Evolutionary conservation across 2,888 invertebrate genomes (phyloP), one percentile per base, ranked within the genome.

Genomic region (Petrolisthes manimaculis): DNA sequence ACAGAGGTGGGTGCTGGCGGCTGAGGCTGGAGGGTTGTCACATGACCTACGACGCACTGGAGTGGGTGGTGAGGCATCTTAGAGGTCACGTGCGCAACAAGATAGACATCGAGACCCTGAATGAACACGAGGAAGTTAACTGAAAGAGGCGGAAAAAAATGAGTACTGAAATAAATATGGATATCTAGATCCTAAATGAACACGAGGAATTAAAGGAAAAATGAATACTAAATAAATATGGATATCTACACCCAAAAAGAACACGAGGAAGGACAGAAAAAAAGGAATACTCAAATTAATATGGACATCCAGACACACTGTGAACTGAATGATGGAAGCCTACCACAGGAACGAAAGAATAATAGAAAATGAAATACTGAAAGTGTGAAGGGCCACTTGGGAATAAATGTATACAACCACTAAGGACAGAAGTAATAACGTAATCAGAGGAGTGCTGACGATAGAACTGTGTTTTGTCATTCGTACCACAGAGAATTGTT

Each of bases 1-100:
- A 53, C 80, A 86, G 86, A 18, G 6, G 51, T 69, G 86, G 86
- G 56, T 86, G 80, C 69, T 80, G 81, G 81, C 37, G 81, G 55
- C 81, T 86, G 81, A 21, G 51, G 8, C 74, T 86, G 55, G 81
- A 71, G 6, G 37, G 53, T 8, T 81, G 55, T 61, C n/a, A 18
- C 5, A 51, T 86, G 74, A 81, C 8, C 21, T 80, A 74, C 54
- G 81, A 74, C 37, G 75, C 53, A 4, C 55, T 86, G 24, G 81
- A 81, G 74, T 86, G 56, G 80, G 37, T 86, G 61, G 74, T 86
- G 51, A 55, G n/a, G 74, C 21, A 81, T 8, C 81, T 86, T n/a
- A 71, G 69, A 55, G 71, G 75, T 24, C 37, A 37, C 24, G 69
- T 86, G 14, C 9, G 56, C 14, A 74, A 81, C 75, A 71, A 81